Evolutionary conservation across 2,888 invertebrate genomes (phyloP), one percentile per base, ranked within the genome.

Genomic region (Agrochola lota): DNA sequence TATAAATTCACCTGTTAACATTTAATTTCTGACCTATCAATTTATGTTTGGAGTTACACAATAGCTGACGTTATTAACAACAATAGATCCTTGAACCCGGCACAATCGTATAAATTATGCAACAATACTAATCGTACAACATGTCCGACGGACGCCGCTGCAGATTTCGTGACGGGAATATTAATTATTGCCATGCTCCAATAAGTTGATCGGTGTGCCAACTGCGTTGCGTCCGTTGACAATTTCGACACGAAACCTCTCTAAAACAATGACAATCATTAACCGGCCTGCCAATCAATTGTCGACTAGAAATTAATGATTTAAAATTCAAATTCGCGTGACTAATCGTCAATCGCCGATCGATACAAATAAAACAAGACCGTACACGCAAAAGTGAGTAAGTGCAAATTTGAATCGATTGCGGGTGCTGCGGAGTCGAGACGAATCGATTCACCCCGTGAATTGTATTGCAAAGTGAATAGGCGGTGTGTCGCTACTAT

Each of bases 151-250:
- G 90, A 87, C 89, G 90, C 89, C 89, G 90, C 82, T 83, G 88
- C 78, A 81, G 80, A 91, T 91, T 91, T 92, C 95, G 95, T 95
- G 95, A 93, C 91, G 86, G 88, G 95, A 95, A 95, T 96, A 93
- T 94, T 94, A 94, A 95, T 94, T 88, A 92, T 90, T 89, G 93
- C 91, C 91, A 94, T 94, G 96, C 95, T 96, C 96, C 96, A 96
- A 95, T 96, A 96, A 96, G 92, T 93, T 91, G 90, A 92, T 92
- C 94, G 93, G 92, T 95, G 93, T 92, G 94, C 94, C 94, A 96
- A 96, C 93, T 81, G 76, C 83, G 88, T 88, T 89, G 89, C 89
- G 89, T 84, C 88, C 87, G 92, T 89, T 93, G 94, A 94, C 94
- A 93, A 91, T 96, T 95, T 93, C 95, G 92, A 94, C 95, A 95